Evolutionary conservation across 2,113 vertebrate genomes (phyloP), one percentile per base, ranked within the genome.

Genomic region (Pelmatolapia mariae): DNA sequence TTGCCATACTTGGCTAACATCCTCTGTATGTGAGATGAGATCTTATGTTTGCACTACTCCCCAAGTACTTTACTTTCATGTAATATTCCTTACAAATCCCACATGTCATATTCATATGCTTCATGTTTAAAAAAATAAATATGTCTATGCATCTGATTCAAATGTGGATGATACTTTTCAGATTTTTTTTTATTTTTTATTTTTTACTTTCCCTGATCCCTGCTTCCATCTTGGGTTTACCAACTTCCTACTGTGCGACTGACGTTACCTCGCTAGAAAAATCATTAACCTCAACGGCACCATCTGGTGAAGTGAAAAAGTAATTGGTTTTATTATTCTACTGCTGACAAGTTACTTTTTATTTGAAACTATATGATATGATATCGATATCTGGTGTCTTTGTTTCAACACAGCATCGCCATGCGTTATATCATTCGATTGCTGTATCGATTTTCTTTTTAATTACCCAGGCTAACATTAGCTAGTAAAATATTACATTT

Each of bases 401-500:
- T 76, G 15, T 73, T 45, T 45, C 24, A 18, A 26, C 9, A 47
- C 68, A 29, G 38, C 24, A 45, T 66, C 2, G 2, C 13, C 38
- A 26, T 26, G 8, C 2, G 3, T 10, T 8, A 26, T 45, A 47
- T 40, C 24, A 36, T 12, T 63, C 4, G 3, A 63, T 43, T 73
- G 40, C 40, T 73, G 2, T 73, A 73, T 45, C 0, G 8, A 61
- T 38, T 66, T 19, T 13, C 2, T 29, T 12, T 22, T 33, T 0
- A 12, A 8, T 38, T 40, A 22, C 63, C 40, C 40, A 29, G 40
- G 40, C 22, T 73, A 47, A 73, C 68, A 71, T 85, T 80, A 57
- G 63, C 47, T 54, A 81, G 76, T 87, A 66, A 53, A 87, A 88
- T 86, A 47, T 87, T 63, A 59, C 56, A 29, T 66, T 80, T 3